Evolutionary conservation across 2,888 invertebrate genomes (phyloP).

Genomic region (Dasypolia templi): DNA sequence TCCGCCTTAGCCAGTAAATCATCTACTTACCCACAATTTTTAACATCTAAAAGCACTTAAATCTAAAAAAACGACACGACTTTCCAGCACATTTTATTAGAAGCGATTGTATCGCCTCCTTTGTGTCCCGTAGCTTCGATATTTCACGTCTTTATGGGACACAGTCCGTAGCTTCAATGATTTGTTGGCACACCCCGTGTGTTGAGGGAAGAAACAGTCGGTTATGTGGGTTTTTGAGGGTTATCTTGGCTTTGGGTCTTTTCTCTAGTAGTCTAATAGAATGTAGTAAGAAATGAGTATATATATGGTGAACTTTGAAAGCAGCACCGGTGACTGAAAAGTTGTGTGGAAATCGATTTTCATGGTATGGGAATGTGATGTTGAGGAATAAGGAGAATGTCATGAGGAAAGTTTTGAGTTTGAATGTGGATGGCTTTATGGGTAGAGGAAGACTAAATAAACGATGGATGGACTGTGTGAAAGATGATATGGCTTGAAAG

Average conservation of each 20-base stretch:
- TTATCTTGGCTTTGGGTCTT: neutral
- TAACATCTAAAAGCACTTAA: constrained; percentile 33
- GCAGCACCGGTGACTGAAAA: neutral
- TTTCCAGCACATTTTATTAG: constrained; percentile 39
- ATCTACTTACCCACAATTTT: constrained; percentile 14
- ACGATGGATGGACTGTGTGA: neutral
- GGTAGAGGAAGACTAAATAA: neutral
- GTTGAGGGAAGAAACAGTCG: constrained; percentile 8
- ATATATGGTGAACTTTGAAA: neutral
- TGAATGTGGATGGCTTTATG: neutral
- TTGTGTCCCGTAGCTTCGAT: constrained; percentile 38
- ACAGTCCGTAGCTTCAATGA: constrained; percentile 38
- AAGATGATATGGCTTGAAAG: neutral
- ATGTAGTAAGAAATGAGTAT: no score
- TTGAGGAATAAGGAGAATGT: neutral
- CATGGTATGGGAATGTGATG: neutral
- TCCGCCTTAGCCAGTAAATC: constrained; percentile 15
- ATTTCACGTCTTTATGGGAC: constrained; percentile 50
- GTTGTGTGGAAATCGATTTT: neutral
- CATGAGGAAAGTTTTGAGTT: neutral
- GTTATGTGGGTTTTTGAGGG: neutral
- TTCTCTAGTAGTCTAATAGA: neutral
- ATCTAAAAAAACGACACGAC: constrained; percentile 25
- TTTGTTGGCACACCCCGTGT: constrained; percentile 42
- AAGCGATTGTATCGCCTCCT: constrained; percentile 35